phyloP scores from a whole-genome alignment of 1,140 invertebrate genomes.

The Plectrocnemia conspersa region DNA sequence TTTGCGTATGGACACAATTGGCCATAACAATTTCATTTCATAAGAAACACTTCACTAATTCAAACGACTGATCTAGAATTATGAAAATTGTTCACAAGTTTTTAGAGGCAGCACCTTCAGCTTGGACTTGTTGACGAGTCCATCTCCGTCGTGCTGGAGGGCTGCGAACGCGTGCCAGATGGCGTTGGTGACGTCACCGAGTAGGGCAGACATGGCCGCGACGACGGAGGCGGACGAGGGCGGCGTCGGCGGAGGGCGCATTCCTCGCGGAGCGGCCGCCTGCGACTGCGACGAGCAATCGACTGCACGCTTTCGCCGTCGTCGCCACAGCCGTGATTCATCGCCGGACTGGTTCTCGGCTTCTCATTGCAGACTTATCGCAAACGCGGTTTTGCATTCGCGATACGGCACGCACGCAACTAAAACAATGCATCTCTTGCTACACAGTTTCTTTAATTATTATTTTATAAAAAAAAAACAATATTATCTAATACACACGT shows the following conservation, averaged over 20 bases:
- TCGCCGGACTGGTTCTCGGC: neutral
- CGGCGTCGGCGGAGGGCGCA: neutral
- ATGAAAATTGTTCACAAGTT: too few relatives aligned
- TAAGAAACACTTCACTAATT: too few relatives aligned
- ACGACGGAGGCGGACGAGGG: neutral
- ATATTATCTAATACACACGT: too few relatives aligned
- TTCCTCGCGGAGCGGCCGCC: neutral
- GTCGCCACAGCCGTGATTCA: neutral
- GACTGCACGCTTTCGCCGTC: neutral
- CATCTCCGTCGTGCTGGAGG: constrained; percentile 55
- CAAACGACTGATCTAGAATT: too few relatives aligned
- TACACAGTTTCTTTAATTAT: too few relatives aligned
- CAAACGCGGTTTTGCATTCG: too few relatives aligned
- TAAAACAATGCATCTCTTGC: too few relatives aligned
- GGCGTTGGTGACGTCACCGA: constrained; percentile 67
- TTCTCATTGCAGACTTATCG: neutral
- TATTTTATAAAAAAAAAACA: too few relatives aligned
- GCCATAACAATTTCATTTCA: too few relatives aligned
- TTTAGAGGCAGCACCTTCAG: too few relatives aligned
- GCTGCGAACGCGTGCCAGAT: constrained; percentile 73
- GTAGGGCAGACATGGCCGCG: constrained; percentile 53
- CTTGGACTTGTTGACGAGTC: constrained; percentile 67
- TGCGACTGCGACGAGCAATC: neutral
- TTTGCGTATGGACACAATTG: too few relatives aligned
- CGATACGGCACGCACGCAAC: too few relatives aligned